Conservation (phyloP, 2,797 vertebrate genomes). For the Phoebastria nigripes region DNA sequence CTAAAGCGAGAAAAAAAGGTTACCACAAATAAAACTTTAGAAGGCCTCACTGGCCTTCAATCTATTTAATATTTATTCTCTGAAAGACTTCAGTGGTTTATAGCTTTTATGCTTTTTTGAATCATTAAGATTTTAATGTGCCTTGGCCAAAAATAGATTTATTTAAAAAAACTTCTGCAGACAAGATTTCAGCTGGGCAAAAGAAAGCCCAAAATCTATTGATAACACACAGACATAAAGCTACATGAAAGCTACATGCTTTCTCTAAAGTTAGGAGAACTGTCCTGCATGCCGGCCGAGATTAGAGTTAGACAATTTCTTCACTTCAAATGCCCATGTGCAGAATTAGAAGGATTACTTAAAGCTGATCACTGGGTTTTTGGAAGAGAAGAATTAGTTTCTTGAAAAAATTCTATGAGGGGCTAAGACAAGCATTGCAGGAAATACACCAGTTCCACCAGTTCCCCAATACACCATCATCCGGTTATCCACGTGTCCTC, state of each 20-base stretch:
- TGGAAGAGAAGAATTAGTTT: not conserved
- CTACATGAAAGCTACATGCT: not conserved
- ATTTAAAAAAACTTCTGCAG: not conserved
- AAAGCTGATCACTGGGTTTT: not conserved
- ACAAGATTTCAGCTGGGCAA: not conserved
- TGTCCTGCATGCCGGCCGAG: not conserved
- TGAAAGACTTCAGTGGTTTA: not conserved
- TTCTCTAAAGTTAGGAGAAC: not conserved
- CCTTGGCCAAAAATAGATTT: not conserved
- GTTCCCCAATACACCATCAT: not conserved
- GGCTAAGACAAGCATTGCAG: not conserved
- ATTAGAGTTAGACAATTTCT: not conserved
- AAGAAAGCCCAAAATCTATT: not conserved
- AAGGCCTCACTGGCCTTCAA: not conserved
- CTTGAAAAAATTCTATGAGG: not conserved
- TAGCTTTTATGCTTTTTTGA: not conserved
- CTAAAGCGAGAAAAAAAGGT: conserved; percentile 48
- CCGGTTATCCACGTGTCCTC: not conserved
- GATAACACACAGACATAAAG: not conserved
- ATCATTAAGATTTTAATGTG: not conserved
- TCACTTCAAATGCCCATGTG: not conserved
- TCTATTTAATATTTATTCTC: not conserved
- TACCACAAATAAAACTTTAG: not conserved
- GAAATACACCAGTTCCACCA: not conserved
- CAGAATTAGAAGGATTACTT: not conserved